Base-by-base conservation (phyloP, 2,888 invertebrate species). In the Choreutis nemorana region DNA sequence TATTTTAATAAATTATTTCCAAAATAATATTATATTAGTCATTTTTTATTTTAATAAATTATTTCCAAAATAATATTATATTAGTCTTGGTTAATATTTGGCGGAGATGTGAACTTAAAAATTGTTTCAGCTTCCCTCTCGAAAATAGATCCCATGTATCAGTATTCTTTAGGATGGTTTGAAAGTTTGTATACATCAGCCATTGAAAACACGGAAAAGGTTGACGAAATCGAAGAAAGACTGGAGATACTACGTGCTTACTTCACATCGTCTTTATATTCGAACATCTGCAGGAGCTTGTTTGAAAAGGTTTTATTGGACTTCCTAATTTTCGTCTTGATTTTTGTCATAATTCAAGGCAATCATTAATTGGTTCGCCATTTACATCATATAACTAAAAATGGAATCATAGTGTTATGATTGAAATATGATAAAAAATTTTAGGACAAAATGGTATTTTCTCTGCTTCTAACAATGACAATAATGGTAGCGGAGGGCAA, bases 121-220 rank as follows among this genome's bases (percentile, higher is more conserved):
- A 18, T n/a, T n/a, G 34, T 68, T 68, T 29, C 54, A 89, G 91
- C 87, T 33, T 91, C 94, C 33, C 68, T 97, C 50, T 90, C 94
- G 4, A 88, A 91, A 50, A 93, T 97, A 41, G 96, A 97, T 71
- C 95, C 96, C 2, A 97, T 97, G 97, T 97, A 97, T 66, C 96
- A 97, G 60, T 97, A 96, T 63, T 96, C 96, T 0, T 75, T 97
- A 45, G 85, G 85, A 2, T 97, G 97, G 97, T 97, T 95, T 62
- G 91, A 97, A 50, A 89, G 90, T 42, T 80, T 97, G 14, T 97
- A 91, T 62, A 87, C 88, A 44, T 79, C 86, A 26, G 86, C 93
- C 11, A 96, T 97, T 34, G 93, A 94, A 42, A 90, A 90, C 44
- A 91, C 92, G 0, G 90, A 91, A 48, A 87, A 87, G 45, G 86